Evolutionary conservation across 2,797 vertebrate species (phyloP).

Genomic region (Phataginus tetradactyla): DNA sequence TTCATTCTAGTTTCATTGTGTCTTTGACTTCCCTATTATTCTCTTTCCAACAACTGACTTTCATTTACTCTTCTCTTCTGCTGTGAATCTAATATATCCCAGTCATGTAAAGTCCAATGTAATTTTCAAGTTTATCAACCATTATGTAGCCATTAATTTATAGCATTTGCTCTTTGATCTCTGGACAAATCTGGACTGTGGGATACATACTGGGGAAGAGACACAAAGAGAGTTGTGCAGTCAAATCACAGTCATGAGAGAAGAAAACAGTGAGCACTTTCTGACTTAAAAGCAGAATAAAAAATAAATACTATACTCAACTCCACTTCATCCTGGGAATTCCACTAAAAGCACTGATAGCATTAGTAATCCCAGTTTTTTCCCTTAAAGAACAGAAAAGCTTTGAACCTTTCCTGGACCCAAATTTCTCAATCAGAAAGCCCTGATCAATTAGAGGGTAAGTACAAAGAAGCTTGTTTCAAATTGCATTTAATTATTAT

Average conservation of each 20-base stretch:
- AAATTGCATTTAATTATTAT: neutral
- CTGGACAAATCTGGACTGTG: neutral
- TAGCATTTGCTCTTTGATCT: neutral
- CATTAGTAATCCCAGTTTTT: neutral
- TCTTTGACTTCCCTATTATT: neutral
- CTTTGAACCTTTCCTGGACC: neutral
- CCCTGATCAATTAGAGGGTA: neutral
- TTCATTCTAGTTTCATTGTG: neutral
- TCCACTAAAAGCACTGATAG: neutral
- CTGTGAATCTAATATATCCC: neutral
- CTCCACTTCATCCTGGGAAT: neutral
- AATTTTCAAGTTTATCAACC: slow-evolving; percentile 7
- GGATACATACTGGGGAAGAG: neutral
- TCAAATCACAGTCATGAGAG: neutral
- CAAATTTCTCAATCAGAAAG: neutral
- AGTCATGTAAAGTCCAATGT: neutral
- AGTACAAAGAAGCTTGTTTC: neutral
- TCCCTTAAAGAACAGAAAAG: neutral
- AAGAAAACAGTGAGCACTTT: neutral
- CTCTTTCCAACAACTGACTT: neutral
- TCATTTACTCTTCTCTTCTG: neutral
- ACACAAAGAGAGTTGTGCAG: neutral
- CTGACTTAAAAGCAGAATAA: neutral
- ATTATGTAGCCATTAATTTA: neutral
- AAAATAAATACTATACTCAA: neutral